Evolutionary conservation across 2,888 invertebrate species (phyloP).

Genomic region (Antheraea assamensis): DNA sequence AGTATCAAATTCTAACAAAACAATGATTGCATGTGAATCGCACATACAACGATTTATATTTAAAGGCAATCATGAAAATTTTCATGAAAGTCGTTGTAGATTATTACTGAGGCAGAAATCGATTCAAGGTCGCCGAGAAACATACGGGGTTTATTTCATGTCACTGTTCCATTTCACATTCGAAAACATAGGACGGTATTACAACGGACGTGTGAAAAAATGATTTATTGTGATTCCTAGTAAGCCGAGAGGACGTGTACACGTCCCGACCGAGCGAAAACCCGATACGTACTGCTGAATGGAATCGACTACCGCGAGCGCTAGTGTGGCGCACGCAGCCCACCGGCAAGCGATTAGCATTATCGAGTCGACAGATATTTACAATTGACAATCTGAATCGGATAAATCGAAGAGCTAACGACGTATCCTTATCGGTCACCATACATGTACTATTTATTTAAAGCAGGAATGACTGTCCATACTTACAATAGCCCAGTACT

Average conservation of each 20-base stretch:
- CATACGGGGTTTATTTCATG: constrained; percentile 26
- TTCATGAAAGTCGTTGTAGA: constrained; percentile 28
- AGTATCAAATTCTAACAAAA: constrained; percentile 18
- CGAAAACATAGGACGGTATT: constrained; percentile 62
- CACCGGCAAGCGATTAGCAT: constrained; percentile 52
- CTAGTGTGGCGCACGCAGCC: constrained; percentile 74
- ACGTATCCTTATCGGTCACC: constrained; percentile 22
- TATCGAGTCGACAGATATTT: constrained; percentile 63
- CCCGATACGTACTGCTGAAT: constrained; percentile 72
- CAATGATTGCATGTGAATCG: constrained; percentile 27
- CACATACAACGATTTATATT: constrained; percentile 8
- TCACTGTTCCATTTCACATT: constrained; percentile 52
- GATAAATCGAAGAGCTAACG: constrained; percentile 25
- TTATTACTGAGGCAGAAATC: constrained; percentile 33
- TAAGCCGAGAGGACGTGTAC: constrained; percentile 33
- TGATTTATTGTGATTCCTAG: constrained; percentile 56
- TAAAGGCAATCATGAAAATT: constrained; percentile 11
- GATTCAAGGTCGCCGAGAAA: constrained; percentile 25
- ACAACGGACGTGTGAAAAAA: constrained; percentile 60
- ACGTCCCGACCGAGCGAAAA: constrained; percentile 53
- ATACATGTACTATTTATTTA: background rate
- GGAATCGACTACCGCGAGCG: constrained; percentile 51
- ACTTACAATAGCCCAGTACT: too few species aligned
- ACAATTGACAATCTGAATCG: constrained; percentile 40
- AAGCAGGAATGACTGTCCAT: background rate